Conservation (phyloP, 37 sponge, comb jelly and placozoan genomes). For the Amphimedon queenslandica region DNA sequence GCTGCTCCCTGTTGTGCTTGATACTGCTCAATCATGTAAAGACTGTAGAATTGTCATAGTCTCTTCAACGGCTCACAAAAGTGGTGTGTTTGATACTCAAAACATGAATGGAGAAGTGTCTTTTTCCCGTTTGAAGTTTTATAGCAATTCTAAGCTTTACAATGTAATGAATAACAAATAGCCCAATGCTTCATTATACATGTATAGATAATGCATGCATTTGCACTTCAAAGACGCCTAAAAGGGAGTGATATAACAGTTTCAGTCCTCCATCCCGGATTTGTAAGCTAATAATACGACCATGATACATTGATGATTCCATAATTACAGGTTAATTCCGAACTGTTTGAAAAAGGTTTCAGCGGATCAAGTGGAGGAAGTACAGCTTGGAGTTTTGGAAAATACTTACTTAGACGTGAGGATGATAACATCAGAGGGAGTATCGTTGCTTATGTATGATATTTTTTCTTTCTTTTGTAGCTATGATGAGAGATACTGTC, state of each 20-base stretch:
- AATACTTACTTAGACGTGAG: neutral
- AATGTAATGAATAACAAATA: slow-evolving; percentile 31
- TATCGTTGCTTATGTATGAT: neutral
- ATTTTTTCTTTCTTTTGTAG: neutral
- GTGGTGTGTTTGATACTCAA: slow-evolving; percentile 15
- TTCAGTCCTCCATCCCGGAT: slow-evolving; percentile 67
- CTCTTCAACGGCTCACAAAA: slow-evolving; percentile 35
- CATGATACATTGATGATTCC: neutral
- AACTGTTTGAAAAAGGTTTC: neutral
- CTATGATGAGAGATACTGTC: slow-evolving; percentile 9
- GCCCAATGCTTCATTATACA: neutral
- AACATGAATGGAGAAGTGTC: slow-evolving; percentile 39
- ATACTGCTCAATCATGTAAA: slow-evolving; percentile 34
- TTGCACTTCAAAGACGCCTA: slow-evolving; percentile 60
- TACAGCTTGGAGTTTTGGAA: neutral
- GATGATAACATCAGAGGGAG: neutral
- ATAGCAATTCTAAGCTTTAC: slow-evolving; percentile 69
- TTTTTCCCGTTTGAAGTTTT: slow-evolving; percentile 29
- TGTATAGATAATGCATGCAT: slow-evolving; percentile 45
- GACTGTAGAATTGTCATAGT: slow-evolving; percentile 72
- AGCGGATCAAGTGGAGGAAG: neutral
- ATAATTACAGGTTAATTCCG: slow-evolving; percentile 1
- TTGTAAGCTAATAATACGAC: slow-evolving; percentile 22
- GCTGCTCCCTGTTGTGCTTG: slow-evolving; percentile 56
- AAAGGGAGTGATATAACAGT: slow-evolving; percentile 47